These are phyloP conservation scores for Argyrosomus regius DNA, from an alignment of 2,797 vertebrate species.

Conservation along the genomic window DNA sequence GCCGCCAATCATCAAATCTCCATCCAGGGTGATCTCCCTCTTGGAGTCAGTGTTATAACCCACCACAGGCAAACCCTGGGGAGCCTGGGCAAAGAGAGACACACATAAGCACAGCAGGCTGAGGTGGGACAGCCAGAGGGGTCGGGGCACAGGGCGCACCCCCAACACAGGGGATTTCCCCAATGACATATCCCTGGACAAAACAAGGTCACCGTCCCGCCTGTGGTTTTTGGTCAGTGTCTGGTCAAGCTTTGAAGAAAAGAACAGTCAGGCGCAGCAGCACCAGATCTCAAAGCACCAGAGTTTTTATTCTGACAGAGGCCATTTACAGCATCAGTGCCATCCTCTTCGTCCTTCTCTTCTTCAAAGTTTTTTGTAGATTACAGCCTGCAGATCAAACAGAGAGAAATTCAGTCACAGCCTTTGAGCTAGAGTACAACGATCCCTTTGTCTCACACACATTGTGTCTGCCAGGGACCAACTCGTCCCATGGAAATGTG, in stretches of 20 bases:
- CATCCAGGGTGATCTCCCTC: slow-evolving; percentile 94
- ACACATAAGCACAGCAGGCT: slow-evolving; percentile 75
- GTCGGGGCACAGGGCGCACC: slow-evolving; percentile 74
- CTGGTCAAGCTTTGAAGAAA: slow-evolving; percentile 52
- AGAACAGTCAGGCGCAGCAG: slow-evolving; percentile 59
- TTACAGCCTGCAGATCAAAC: slow-evolving; percentile 85
- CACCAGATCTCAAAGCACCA: slow-evolving; percentile 74
- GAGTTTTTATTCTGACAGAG: slow-evolving; percentile 77
- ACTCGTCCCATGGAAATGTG: slow-evolving; percentile 37
- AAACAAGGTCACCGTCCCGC: slow-evolving; percentile 62
- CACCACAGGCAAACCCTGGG: slow-evolving; percentile 80
- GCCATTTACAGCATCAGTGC: slow-evolving; percentile 76
- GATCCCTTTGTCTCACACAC: slow-evolving; percentile 68
- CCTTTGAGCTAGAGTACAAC: slow-evolving; percentile 72
- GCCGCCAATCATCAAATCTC: slow-evolving; percentile 96
- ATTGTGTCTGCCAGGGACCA: slow-evolving; percentile 56
- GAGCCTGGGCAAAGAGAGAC: slow-evolving; percentile 78
- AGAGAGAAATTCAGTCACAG: slow-evolving; percentile 75
- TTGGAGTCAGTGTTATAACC: slow-evolving; percentile 85
- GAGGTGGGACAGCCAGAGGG: slow-evolving; percentile 72
- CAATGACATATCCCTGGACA: slow-evolving; percentile 78
- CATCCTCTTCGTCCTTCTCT: slow-evolving; percentile 67
- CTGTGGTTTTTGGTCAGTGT: slow-evolving; percentile 53
- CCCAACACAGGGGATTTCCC: slow-evolving; percentile 73
- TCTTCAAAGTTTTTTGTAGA: slow-evolving; percentile 69